A percentile compares a stretch with the other conserved stretches of the same genome.
These are phyloP conservation scores for Abramis brama DNA, from an alignment of 2,113 vertebrate genomes.

Conservation along the genomic window DNA sequence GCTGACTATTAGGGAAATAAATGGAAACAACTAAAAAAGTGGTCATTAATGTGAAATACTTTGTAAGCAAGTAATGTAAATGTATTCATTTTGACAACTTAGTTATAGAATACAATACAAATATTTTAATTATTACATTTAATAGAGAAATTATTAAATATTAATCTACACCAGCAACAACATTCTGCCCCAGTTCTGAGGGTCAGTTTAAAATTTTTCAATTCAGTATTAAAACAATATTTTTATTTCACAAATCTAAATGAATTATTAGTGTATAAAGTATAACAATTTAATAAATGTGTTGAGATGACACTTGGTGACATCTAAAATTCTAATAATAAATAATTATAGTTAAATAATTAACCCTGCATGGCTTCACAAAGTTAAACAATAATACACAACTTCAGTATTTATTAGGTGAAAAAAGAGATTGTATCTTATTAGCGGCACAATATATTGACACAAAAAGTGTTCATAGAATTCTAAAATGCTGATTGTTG, in stretches of 20 bases:
- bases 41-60: not conserved
- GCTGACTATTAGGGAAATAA: not conserved
- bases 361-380: too few species aligned
- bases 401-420: too few species aligned
- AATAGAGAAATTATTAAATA: not conserved
- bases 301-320: not conserved
- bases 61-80: not conserved
- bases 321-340: too few species aligned
- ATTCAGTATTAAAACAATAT: not conserved
- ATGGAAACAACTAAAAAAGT: not conserved
- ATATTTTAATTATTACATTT: not conserved
- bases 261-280: not conserved
- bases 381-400: not conserved
- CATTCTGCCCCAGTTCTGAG: not conserved
- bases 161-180: not conserved
- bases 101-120: not conserved
- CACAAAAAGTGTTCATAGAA: too few species aligned
- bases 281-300: not conserved
- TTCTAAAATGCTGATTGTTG: too few species aligned
- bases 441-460: too few species aligned
- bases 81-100: not conserved
- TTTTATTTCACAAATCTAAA: not conserved
- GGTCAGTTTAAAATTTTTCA: not conserved
- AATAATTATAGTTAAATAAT: too few species aligned
- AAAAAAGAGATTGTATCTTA: too few species aligned